Conservation (phyloP, 2,888 invertebrate genomes). For the Drosophila aldrichi region DNA sequence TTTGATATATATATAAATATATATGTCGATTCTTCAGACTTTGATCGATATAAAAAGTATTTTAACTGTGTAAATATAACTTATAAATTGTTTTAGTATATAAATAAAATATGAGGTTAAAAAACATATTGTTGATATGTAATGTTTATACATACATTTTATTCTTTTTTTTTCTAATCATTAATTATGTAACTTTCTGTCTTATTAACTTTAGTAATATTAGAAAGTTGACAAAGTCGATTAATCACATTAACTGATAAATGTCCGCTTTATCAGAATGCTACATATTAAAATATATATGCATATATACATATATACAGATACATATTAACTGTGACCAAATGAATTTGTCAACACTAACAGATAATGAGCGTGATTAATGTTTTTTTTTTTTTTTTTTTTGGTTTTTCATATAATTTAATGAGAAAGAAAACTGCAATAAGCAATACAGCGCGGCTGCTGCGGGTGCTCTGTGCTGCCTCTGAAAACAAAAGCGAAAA, state of each 20-base stretch:
- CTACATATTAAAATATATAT: constrained; percentile 13
- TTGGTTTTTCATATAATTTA: constrained; percentile 52
- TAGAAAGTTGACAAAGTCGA: constrained; percentile 24
- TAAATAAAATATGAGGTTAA: too few relatives aligned
- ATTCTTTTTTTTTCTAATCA: not conserved
- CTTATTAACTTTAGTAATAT: not conserved
- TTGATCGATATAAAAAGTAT: too few relatives aligned
- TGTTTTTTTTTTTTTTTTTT: constrained; percentile 40
- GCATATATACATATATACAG: constrained; percentile 27
- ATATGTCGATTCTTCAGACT: too few relatives aligned
- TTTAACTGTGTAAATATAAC: too few relatives aligned
- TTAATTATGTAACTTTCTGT: constrained; percentile 6
- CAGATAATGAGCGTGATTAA: constrained; percentile 67
- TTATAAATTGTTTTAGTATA: too few relatives aligned
- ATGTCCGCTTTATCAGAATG: constrained; percentile 50
- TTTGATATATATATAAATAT: not conserved
- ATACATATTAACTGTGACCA: constrained; percentile 11
- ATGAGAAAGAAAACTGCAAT: constrained; percentile 49
- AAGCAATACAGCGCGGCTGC: not conserved
- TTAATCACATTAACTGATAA: constrained; percentile 60
- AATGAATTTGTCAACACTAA: constrained; percentile 48
- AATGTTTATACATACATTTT: not conserved
- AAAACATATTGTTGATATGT: too few relatives aligned
- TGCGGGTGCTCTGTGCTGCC: not conserved
- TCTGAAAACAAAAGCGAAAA: constrained; percentile 18